Evolutionary conservation across 2,888 invertebrate genomes (phyloP), one percentile per base, ranked within the genome.

Genomic region (Acrobasis consociella): DNA sequence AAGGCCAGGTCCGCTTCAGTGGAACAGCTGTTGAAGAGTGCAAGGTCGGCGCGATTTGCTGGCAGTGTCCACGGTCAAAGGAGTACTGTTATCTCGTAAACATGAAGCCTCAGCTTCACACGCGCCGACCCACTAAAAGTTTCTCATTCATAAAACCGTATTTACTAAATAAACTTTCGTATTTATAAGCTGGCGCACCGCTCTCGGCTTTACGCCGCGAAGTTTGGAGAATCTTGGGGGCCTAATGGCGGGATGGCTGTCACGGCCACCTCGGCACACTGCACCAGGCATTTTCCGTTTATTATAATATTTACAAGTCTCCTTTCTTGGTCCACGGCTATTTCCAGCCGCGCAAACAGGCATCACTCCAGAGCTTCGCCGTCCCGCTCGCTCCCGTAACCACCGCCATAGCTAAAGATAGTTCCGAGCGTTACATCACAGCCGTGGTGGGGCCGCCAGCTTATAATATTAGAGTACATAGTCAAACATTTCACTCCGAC

Each of bases 291-390:
- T 91, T 90, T 88, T 86, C 89, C 85, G 91, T 89, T 91, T 91
- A 91, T 91, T 91, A 91, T 89, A 93, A 91, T 91, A 91, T 92
- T 89, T 89, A 90, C 86, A 85, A 89, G 84, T 91, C 93, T 91
- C 94, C 94, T 94, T 94, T 94, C 93, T 94, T 94, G 93, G 93
- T 83, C 90, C 87, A 91, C 83, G 85, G 85, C 93, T 93, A 93
- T 93, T 93, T 93, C 93, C 93, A 93, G 93, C 85, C 77, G 80
- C 75, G 78, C 72, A 74, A 71, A 76, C 77, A 76, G 82, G 76
- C 81, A 81, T 77, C 81, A 70, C 86, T 88, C 87, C 90, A 89
- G 90, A 83, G 73, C 73, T 64, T 67, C 60, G 70, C 77, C 75
- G 77, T 89, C 91, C 76, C 86, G 59, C 80, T 86, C 86, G 76